Evolutionary conservation across 2,113 vertebrate genomes (phyloP).

Genomic region (Meleagris gallopavo): DNA sequence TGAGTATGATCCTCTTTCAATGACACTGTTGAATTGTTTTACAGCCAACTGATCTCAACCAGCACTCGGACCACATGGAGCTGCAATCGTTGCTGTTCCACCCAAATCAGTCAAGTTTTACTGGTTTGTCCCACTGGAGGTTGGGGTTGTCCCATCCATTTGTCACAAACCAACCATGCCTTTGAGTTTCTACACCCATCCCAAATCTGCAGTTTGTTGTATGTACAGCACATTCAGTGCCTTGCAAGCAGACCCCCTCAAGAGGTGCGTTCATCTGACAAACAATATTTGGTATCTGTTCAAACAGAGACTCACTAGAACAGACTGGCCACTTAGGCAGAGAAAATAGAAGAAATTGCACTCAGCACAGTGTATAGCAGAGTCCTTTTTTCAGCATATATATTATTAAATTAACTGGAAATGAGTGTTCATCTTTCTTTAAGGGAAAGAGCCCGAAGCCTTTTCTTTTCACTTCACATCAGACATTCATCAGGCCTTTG

Average conservation of each 20-base stretch:
- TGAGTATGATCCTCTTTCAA: fast-evolving
- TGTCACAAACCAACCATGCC: background rate
- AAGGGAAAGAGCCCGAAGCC: slow-evolving; percentile 31
- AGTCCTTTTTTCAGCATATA: slow-evolving; percentile 52
- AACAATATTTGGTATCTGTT: slow-evolving; percentile 1
- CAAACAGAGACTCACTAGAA: slow-evolving; percentile 1
- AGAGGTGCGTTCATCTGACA: slow-evolving; percentile 4
- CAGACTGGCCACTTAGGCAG: background rate
- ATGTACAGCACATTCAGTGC: fast-evolving
- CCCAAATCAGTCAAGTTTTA: background rate
- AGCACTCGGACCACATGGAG: background rate
- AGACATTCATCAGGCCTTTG: slow-evolving; percentile 56
- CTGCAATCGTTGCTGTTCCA: background rate
- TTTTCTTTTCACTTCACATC: slow-evolving; percentile 55
- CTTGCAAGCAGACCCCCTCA: background rate
- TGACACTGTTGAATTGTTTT: background rate
- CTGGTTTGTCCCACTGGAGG: background rate
- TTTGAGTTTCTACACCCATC: background rate
- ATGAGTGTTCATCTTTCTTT: slow-evolving; percentile 47
- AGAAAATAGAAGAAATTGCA: slow-evolving; percentile 32
- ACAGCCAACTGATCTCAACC: background rate
- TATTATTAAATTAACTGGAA: slow-evolving; percentile 65
- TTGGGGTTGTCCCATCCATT: background rate
- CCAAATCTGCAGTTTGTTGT: fast-evolving
- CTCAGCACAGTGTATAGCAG: slow-evolving; percentile 37